Base-by-base conservation (phyloP, 2,113 vertebrate species). In the Tragelaphus imberbis region DNA sequence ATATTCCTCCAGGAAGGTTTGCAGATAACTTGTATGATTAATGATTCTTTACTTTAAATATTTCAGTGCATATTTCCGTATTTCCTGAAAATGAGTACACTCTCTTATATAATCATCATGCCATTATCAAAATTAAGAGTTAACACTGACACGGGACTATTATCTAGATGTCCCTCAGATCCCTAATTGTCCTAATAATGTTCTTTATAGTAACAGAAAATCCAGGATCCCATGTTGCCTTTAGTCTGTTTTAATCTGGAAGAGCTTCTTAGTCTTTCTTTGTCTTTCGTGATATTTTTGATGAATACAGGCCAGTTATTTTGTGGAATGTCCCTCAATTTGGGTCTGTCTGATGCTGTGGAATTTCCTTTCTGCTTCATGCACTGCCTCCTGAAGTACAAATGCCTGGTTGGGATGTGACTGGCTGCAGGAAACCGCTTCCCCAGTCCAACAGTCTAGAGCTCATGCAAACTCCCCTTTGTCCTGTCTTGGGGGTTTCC, bases 311-410 rank as follows among this genome's bases (percentile, higher is more conserved):
- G 61, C 93, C 56, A 96, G 91, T 71, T 95, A 93, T 68, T 96
- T 91, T 91, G 93, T 97, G 88, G 88, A 93, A 97, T 94, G 95
- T 92, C 92, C 58, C 71, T 96, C 71, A 82, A 3, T 94, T 94
- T 91, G 84, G 61, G 75, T 95, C 92, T 93, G 92, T 94, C 95
- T 97, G 82, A 86, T 63, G 40, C 75, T 91, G 44, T 81, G 53
- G 82, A 96, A 88, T 97, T 97, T 89, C 91, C 95, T 97, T 96
- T 92, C 51, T 95, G 88, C 59, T 97, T 65, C 25, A 3, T 79
- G 59, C 17, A 0, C 90, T 33, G 44, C 36, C 86, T 95, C 40
- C 63, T 71, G 80, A 94, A 88, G 75, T 47, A 71, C 63, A 75
- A 92, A 90, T 88, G 85, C 81, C 75, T 47, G 63, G 53, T 27